Evolutionary conservation across 2,797 vertebrate genomes (phyloP).

Genomic region (Sternotherus odoratus): DNA sequence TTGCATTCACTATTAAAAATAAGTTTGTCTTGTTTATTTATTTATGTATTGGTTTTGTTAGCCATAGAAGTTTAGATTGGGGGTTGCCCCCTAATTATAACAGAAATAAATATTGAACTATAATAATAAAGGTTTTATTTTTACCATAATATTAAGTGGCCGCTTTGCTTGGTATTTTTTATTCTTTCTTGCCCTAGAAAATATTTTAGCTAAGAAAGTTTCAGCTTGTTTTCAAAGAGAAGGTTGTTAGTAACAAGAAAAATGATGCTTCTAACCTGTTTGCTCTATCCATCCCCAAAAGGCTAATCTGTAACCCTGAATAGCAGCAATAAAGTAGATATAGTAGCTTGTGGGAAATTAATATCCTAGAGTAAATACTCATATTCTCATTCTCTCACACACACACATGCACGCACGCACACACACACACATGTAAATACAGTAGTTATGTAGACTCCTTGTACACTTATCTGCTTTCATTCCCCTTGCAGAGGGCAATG

Average conservation of each 20-base stretch:
- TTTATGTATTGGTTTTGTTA: not conserved
- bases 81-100: not conserved
- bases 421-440: not conserved
- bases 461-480: not conserved
- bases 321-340: not conserved
- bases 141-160: constrained; percentile 15
- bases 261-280: not conserved
- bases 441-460: constrained; percentile 5
- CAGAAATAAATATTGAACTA: constrained; percentile 6
- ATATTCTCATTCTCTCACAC: not conserved
- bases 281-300: not conserved
- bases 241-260: not conserved
- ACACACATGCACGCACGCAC: rapidly evolving
- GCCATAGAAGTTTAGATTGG: not conserved
- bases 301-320: constrained; percentile 16
- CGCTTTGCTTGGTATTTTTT: not conserved
- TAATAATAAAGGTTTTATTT: constrained; percentile 31
- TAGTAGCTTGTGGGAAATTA: constrained; percentile 51
- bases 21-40: constrained; percentile 5
- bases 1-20: constrained; percentile 29
- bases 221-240: not conserved
- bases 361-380: constrained; percentile 33
- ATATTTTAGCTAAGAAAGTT: not conserved
- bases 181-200: not conserved
- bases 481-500: not conserved